Percentiles rank a stretch among this genome's conserved stretches.
Evolutionary conservation across 1,140 invertebrate species (phyloP).

Genomic region (Archivesica marissinica): DNA sequence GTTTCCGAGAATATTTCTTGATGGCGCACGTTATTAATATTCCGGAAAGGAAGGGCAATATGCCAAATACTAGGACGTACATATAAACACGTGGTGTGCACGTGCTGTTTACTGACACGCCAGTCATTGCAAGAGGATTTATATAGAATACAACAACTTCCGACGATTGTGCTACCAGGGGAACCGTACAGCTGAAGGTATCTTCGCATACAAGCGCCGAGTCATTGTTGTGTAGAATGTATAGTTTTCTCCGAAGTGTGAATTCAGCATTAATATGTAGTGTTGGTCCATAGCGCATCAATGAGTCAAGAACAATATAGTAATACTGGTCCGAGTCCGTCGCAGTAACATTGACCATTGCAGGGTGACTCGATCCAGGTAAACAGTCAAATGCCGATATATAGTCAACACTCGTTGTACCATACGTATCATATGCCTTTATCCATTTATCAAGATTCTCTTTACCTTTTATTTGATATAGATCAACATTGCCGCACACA

Average conservation of each 20-base stretch:
- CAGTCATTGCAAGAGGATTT: neutral
- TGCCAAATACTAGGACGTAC: neutral
- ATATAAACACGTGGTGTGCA: slow-evolving; percentile 10
- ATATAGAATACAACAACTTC: neutral
- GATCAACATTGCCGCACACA: neutral
- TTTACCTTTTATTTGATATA: neutral
- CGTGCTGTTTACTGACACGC: neutral
- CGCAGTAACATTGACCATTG: neutral
- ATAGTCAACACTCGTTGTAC: neutral
- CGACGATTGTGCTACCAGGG: neutral
- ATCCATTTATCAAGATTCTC: neutral
- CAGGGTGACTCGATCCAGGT: neutral
- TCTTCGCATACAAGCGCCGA: neutral
- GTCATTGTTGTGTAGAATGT: neutral
- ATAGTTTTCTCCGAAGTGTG: neutral
- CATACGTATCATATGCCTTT: neutral
- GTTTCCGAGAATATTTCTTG: neutral
- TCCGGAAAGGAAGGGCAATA: neutral
- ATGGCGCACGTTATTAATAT: neutral
- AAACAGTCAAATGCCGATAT: neutral
- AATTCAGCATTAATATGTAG: neutral
- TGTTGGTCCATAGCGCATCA: neutral
- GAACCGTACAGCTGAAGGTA: neutral
- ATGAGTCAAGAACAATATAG: neutral
- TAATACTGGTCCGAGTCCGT: neutral